Percentiles rank a stretch among this genome's conserved stretches.
These are phyloP conservation scores for Odocoileus hemionus DNA, from an alignment of 2,113 vertebrate genomes.

Conservation along the genomic window DNA sequence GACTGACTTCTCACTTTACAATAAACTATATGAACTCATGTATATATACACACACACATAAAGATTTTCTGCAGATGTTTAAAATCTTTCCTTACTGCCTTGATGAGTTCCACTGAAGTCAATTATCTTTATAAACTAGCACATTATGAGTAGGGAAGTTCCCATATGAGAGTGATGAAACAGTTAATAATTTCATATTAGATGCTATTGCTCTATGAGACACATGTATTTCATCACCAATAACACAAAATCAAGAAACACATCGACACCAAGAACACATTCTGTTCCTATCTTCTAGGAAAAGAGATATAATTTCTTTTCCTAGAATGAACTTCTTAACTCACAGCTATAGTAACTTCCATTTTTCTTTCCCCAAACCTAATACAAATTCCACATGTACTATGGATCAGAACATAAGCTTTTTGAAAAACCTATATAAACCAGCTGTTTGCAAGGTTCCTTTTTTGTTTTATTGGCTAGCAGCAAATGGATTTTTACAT, in stretches of 20 bases:
- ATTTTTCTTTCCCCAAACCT: slow-evolving; percentile 55
- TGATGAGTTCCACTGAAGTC: neutral
- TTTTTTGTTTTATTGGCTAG: slow-evolving; percentile 41
- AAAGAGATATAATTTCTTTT: slow-evolving; percentile 54
- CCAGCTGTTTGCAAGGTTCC: slow-evolving; percentile 32
- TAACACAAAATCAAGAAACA: slow-evolving; percentile 41
- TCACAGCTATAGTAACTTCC: slow-evolving; percentile 24
- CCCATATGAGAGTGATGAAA: slow-evolving; percentile 25
- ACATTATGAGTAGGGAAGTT: neutral
- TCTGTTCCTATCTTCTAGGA: slow-evolving; percentile 50
- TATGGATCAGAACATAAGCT: slow-evolving; percentile 23
- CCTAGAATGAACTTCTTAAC: slow-evolving; percentile 52
- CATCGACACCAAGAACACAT: slow-evolving; percentile 14
- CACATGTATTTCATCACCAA: slow-evolving; percentile 31
- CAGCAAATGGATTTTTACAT: slow-evolving; percentile 31
- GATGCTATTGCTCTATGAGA: neutral
- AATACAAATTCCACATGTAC: slow-evolving; percentile 42
- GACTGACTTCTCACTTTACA: neutral
- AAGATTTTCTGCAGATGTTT: slow-evolving; percentile 4
- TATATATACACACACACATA: neutral
- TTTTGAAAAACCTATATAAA: slow-evolving; percentile 49
- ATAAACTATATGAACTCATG: neutral
- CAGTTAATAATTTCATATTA: slow-evolving; percentile 43
- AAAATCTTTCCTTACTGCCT: neutral
- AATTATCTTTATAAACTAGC: slow-evolving; percentile 53